A percentile compares a stretch with the other conserved stretches of the same genome.
phyloP scores from a whole-genome alignment of 2,113 vertebrate genomes.

The Terrapene triunguis region DNA sequence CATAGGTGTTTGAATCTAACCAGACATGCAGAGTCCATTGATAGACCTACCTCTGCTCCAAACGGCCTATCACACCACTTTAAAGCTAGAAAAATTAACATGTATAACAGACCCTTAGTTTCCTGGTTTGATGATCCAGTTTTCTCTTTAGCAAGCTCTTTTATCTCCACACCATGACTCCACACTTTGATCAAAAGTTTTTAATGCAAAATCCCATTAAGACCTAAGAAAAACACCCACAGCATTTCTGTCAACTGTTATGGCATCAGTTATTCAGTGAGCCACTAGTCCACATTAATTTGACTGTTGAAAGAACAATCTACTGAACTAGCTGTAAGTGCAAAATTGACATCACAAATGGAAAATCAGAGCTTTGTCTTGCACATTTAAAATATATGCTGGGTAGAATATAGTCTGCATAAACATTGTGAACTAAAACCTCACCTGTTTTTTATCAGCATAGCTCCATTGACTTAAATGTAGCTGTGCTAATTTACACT shows the following conservation, averaged over 20 bases:
- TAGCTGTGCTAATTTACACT: neutral
- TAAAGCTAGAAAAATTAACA: neutral
- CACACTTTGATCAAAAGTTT: neutral
- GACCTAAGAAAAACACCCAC: neutral
- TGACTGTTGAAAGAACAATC: neutral
- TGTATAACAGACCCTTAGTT: neutral
- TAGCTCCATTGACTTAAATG: neutral
- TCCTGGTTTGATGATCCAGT: neutral
- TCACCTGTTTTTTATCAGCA: neutral
- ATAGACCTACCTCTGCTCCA: neutral
- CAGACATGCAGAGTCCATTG: neutral
- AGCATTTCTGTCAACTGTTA: neutral
- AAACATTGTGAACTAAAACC: neutral
- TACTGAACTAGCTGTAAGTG: neutral
- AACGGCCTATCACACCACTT: neutral
- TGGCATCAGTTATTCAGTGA: neutral
- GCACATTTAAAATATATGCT: neutral
- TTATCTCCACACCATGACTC: neutral
- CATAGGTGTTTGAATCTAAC: neutral
- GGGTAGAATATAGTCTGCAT: fast-evolving
- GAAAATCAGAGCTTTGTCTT: neutral
- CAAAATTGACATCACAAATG: neutral
- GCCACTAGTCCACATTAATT: neutral
- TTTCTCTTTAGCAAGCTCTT: neutral
- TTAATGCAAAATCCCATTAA: constrained; percentile 5